phyloP scores from a whole-genome alignment of 2,113 vertebrate genomes.

The Nymphicus hollandicus region DNA sequence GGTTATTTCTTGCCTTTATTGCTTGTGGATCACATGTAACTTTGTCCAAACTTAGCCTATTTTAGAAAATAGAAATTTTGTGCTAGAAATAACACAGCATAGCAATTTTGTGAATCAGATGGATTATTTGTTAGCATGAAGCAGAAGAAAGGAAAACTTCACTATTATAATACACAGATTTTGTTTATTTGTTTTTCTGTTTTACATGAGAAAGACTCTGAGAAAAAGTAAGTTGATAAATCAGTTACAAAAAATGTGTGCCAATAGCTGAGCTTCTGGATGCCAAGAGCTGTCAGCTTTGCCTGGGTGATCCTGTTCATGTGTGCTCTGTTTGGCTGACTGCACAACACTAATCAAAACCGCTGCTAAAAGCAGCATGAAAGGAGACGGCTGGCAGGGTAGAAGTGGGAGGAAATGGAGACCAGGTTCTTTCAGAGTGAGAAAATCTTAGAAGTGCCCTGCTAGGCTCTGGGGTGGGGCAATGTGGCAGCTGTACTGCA shows the following conservation, averaged over 20 bases:
- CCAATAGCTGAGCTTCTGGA: not conserved
- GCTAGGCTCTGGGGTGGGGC: not conserved
- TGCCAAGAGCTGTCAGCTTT: not conserved
- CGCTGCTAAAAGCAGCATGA: not conserved
- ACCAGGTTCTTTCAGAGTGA: not conserved
- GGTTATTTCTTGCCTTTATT: not conserved
- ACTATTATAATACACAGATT: not conserved
- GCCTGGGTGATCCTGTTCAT: not conserved
- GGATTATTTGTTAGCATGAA: not conserved
- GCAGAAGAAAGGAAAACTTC: not conserved
- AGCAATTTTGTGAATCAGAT: not conserved
- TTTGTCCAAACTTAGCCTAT: not conserved
- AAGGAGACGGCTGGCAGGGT: not conserved
- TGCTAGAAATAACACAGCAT: not conserved
- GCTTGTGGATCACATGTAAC: not conserved
- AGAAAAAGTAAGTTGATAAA: not conserved
- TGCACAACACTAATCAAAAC: not conserved
- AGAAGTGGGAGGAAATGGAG: not conserved
- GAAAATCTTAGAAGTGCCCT: not conserved
- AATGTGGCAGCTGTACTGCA: not conserved
- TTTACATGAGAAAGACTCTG: not conserved
- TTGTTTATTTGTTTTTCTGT: not conserved
- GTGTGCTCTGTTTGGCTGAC: not conserved
- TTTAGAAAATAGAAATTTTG: no score
- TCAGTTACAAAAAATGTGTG: not conserved